Evolutionary conservation across 2,888 invertebrate species (phyloP).

Genomic region (Chloroclysta siterata): DNA sequence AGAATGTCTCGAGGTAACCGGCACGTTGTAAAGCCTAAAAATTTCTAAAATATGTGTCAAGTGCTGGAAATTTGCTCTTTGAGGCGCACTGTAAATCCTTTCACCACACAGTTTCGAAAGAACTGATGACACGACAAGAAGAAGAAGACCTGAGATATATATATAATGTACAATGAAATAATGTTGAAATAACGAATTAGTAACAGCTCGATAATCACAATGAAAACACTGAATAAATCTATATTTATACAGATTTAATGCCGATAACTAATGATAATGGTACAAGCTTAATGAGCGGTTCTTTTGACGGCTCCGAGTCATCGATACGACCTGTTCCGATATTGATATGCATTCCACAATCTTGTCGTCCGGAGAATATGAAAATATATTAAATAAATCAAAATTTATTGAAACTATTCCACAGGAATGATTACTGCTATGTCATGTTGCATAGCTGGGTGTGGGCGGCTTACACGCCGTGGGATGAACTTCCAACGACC

Average conservation of each 20-base stretch:
- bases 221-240: constrained; percentile 41
- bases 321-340: constrained; percentile 34
- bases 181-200: constrained; percentile 31
- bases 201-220: constrained; percentile 30
- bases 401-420: constrained; percentile 65
- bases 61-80: no score
- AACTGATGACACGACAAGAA: neutral
- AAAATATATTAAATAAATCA: constrained; percentile 64
- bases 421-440: constrained; percentile 60
- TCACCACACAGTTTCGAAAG: no score
- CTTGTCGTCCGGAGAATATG: constrained; percentile 46
- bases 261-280: constrained; percentile 43
- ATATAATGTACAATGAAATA: constrained; percentile 2
- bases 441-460: constrained; percentile 55
- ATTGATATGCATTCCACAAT: constrained; percentile 43
- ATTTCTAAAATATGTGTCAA: no score
- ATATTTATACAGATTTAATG: constrained; percentile 43
- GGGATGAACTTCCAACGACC: constrained; percentile 56
- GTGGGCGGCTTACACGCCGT: constrained; percentile 65
- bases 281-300: constrained; percentile 42
- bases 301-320: constrained; percentile 38
- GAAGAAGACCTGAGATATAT: neutral
- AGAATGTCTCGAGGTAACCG: no score
- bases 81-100: no score
- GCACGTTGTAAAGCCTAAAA: no score